Evolutionary conservation across 2,113 vertebrate genomes (phyloP), one percentile per base, ranked within the genome.

Genomic region (Sander lucioperca): DNA sequence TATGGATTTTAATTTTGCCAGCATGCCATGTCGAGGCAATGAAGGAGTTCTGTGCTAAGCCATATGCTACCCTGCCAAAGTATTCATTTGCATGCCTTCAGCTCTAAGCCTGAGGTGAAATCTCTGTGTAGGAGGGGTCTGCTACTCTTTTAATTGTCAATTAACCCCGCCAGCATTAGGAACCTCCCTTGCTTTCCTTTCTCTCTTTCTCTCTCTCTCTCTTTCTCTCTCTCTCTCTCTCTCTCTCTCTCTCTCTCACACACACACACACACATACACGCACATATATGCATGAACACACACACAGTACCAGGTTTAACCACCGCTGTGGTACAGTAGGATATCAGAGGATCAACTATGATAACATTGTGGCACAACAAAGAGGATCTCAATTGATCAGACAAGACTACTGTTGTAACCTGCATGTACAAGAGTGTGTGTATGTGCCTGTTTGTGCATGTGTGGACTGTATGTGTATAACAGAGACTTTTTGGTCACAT

Each of bases 91-190:
- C 88, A 89, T 93, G 92, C 90, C 89, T 93, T 90, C 86, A 80
- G 84, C 88, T 85, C 80, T 90, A 91, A 91, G 90, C 92, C 89
- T 51, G 77, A 83, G 82, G 90, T 90, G 89, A 93, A 92, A 94
- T 93, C 91, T 90, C 85, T 89, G 81, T 89, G 88, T 89, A 86
- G 91, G 87, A 83, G 82, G 91, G 78, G 84, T 85, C 71, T 65
- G 84, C 89, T 82, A 84, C 91, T 90, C 88, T 89, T 92, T 94
- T 95, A 95, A 95, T 95, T 95, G 94, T 94, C 94, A 92, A 93
- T 95, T 94, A 94, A 94, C 88, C 91, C 79, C 62, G 66, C 71
- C 83, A 88, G 80, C 72, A 58, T 80, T 27, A 47, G 74, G 50
- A 78, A 63, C 77, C 79, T 83, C 80, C 72, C 57, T 63, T 59